Percentiles rank a stretch among this genome's conserved stretches.
Conservation (phyloP, 1,140 invertebrate genomes). For the Drosophila triauraria region DNA sequence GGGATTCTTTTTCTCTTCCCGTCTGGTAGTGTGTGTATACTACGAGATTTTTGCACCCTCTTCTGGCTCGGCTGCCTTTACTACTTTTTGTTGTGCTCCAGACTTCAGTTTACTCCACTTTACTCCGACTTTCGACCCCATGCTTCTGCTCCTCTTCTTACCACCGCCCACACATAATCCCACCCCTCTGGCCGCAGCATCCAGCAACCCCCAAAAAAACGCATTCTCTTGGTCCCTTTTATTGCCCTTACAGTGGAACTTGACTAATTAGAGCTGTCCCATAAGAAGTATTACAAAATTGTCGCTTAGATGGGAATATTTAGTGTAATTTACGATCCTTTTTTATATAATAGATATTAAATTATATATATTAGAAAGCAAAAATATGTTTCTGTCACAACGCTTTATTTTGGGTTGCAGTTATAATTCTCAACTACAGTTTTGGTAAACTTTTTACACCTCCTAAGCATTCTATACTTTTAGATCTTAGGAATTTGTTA, state of each 20-base stretch:
- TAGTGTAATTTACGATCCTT: no score
- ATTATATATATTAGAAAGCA: no score
- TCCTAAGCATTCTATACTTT: background rate
- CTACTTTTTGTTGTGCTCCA: slow-evolving; percentile 74
- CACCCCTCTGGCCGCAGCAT: slow-evolving; percentile 39
- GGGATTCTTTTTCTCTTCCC: slow-evolving; percentile 31
- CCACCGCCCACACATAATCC: slow-evolving; percentile 6
- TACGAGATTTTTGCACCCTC: slow-evolving; percentile 39
- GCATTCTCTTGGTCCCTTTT: slow-evolving; percentile 62
- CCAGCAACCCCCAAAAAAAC: slow-evolving; percentile 71
- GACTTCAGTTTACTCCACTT: slow-evolving; percentile 44
- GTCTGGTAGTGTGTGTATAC: slow-evolving; percentile 43
- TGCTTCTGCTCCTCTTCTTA: background rate
- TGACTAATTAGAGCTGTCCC: background rate
- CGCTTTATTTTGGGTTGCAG: no score
- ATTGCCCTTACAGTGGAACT: slow-evolving; percentile 31
- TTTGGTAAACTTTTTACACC: background rate
- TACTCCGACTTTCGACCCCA: slow-evolving; percentile 50
- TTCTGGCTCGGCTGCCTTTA: slow-evolving; percentile 47
- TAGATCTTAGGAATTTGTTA: no score
- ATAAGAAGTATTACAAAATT: background rate
- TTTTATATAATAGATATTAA: no score
- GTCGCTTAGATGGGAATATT: background rate
- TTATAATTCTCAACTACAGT: background rate
- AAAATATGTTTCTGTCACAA: no score